Base-by-base conservation (phyloP, 1,140 invertebrate genomes). In the Anastrepha ludens region DNA sequence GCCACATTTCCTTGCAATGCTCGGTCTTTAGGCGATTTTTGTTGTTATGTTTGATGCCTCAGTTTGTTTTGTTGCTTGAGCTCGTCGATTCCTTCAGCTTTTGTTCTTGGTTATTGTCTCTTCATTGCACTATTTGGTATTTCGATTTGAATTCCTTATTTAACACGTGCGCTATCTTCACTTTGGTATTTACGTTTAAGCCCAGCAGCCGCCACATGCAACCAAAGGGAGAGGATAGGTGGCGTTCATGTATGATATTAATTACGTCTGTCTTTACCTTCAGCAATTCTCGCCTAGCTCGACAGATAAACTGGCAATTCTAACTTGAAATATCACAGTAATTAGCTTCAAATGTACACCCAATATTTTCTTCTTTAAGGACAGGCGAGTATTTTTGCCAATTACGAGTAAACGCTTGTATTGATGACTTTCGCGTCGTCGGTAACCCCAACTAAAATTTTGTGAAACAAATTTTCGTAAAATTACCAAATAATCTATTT, bases 1-100 rank as follows among this genome's bases (percentile, higher is more conserved):
- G 74, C 74, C 74, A 81, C 74, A 81, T 81, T 81, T 78, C 50
- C 44, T 74, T 47, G 20, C 70, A 47, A 17, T 50, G 13, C 17
- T 81, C 15, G 6, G 5, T n/a, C 20, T 78, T 8, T 78, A 3
- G 8, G 29, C 11, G 29, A 3, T 78, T n/a, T 0, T 47, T 55
- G 6, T 50, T 50, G 17, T 78, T 78, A 8, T 13, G 11, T 67
- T 41, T 41, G 11, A 9, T 7, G 11, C n/a, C 3, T 1, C 11
- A 0, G 39, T 55, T 78, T 81, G 74, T 20, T 29, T 47, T 44
- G 13, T 8, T 44, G 8, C 9, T 9, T 20, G 0, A 29, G 29
- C 1, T 29, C 29, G 29, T 29, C 0, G 64, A 67, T 39, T 62
- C 15, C 50, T 55, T 6, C 50, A 11, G 50, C 6, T 5, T 62